Percentiles rank a stretch among this genome's conserved stretches.
Conservation (phyloP, 2,113 vertebrate species). For the Tetrax tetrax region DNA sequence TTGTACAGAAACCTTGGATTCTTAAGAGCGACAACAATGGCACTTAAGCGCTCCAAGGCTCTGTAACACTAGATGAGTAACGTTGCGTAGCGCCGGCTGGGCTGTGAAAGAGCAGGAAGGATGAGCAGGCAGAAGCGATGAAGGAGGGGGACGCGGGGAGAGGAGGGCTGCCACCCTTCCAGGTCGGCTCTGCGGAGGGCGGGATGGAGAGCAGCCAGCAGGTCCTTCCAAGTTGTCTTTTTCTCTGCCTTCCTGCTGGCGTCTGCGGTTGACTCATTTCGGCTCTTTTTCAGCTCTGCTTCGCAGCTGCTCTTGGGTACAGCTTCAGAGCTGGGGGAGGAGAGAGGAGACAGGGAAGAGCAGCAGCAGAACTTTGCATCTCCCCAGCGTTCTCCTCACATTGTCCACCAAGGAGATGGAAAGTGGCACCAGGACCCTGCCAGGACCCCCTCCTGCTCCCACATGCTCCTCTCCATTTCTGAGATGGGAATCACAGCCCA, state of each 20-base stretch:
- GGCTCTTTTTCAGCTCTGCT: rapidly evolving
- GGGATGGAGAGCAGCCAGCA: background rate
- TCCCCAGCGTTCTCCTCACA: background rate
- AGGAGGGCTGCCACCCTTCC: background rate
- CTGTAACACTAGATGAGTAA: background rate
- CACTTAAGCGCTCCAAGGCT: background rate
- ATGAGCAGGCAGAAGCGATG: rapidly evolving
- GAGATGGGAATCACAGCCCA: rapidly evolving
- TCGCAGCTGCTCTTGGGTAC: background rate
- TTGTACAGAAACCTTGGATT: background rate
- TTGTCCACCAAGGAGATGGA: rapidly evolving
- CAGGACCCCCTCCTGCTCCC: background rate
- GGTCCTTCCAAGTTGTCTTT: background rate
- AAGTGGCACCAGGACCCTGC: background rate
- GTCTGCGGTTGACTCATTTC: background rate
- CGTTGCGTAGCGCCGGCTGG: rapidly evolving
- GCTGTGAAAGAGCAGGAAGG: background rate
- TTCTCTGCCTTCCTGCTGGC: background rate
- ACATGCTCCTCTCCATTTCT: rapidly evolving
- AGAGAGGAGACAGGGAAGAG: background rate
- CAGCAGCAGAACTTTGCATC: background rate
- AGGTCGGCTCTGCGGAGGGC: background rate
- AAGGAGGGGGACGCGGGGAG: rapidly evolving
- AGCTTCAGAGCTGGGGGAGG: background rate
- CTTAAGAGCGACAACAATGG: background rate